phyloP scores from a whole-genome alignment of 2,888 invertebrate species.

The Keiferia lycopersicella region DNA sequence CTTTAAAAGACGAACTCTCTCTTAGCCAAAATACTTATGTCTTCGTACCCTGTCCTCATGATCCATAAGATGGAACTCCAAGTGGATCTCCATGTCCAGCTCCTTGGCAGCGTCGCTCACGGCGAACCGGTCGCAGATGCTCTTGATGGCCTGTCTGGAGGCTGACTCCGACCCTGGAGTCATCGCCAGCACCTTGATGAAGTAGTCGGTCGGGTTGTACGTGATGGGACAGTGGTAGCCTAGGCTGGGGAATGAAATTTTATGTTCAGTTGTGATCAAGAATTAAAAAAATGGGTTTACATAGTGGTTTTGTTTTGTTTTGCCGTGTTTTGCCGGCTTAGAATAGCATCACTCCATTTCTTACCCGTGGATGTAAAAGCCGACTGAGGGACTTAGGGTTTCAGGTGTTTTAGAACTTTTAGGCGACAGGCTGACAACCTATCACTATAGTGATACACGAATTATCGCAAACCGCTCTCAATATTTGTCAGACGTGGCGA shows the following conservation, averaged over 20 bases:
- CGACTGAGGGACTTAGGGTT: too few species aligned
- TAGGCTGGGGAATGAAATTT: constrained; percentile 67
- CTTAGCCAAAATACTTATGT: not conserved
- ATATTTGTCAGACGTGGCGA: too few species aligned
- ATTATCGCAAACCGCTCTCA: too few species aligned
- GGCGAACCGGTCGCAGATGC: constrained; percentile 89
- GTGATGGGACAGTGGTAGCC: constrained; percentile 89
- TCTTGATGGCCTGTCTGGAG: constrained; percentile 85
- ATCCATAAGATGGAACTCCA: constrained; percentile 84
- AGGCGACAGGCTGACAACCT: too few species aligned
- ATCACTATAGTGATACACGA: too few species aligned
- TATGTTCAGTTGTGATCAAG: not conserved
- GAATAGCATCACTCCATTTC: too few species aligned
- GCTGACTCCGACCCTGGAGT: constrained; percentile 89
- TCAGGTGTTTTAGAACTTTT: too few species aligned
- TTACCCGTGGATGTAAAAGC: too few species aligned
- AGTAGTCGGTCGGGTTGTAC: constrained; percentile 95
- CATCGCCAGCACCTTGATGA: constrained; percentile 90
- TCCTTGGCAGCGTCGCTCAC: constrained; percentile 89
- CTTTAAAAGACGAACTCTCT: too few species aligned
- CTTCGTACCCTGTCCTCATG: constrained; percentile 70
- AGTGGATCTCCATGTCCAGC: constrained; percentile 87
- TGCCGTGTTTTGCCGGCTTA: too few species aligned
- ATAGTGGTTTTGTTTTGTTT: too few species aligned
- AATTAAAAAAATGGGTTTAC: too few species aligned